phyloP scores from a whole-genome alignment of 2,888 invertebrate genomes.

The Congeria kusceri region DNA sequence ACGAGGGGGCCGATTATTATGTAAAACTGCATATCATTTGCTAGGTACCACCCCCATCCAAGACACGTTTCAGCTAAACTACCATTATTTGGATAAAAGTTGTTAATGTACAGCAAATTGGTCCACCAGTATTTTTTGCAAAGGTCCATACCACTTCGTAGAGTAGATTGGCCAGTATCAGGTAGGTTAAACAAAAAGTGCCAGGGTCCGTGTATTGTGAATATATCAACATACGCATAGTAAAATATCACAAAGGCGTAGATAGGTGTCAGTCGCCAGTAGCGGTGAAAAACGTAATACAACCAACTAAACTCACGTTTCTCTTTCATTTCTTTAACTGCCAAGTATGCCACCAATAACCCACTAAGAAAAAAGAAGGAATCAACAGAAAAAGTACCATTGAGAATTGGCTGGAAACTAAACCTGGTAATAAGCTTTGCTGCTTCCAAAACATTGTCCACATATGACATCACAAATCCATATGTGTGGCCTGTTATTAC shows the following conservation, averaged over 20 bases:
- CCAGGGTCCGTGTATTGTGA: conserved; percentile 50
- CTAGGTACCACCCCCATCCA: conserved; percentile 78
- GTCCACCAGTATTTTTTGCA: conserved; percentile 81
- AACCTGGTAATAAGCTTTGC: conserved; percentile 46
- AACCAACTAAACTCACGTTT: conserved; percentile 48
- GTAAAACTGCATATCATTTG: conserved; percentile 81
- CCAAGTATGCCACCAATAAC: conserved; percentile 56
- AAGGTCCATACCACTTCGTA: background rate
- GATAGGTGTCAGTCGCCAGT: conserved; percentile 67
- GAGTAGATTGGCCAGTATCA: background rate
- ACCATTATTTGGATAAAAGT: conserved; percentile 74
- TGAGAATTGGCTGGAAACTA: conserved; percentile 76
- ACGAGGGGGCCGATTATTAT: conserved; percentile 68
- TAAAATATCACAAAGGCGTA: conserved; percentile 63
- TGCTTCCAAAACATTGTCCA: conserved; percentile 60
- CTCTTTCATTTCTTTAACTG: conserved; percentile 51
- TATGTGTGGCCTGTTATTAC: conserved; percentile 62
- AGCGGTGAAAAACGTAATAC: conserved; percentile 55
- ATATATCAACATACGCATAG: conserved; percentile 45
- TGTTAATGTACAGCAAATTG: conserved; percentile 79
- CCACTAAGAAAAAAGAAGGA: conserved; percentile 81
- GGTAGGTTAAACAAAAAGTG: background rate
- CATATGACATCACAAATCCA: conserved; percentile 36
- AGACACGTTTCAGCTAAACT: conserved; percentile 48
- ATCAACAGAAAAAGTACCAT: conserved; percentile 81